These are phyloP conservation scores for Blastobasis adustella DNA, from an alignment of 2,888 invertebrate genomes.

Conservation along the genomic window DNA sequence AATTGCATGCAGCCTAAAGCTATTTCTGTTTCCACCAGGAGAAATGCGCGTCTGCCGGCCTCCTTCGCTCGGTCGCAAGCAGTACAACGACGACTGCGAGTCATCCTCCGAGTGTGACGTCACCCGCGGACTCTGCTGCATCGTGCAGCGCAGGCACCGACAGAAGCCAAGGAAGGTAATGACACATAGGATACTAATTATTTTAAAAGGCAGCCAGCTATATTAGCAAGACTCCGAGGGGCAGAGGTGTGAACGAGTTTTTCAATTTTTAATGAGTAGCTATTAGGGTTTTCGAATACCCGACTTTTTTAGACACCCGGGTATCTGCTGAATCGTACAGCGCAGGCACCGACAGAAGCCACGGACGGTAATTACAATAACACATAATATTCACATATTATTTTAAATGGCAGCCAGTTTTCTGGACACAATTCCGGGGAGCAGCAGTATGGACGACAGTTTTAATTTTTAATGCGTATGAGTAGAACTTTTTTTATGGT, in stretches of 20 bases:
- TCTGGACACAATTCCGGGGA: too few relatives aligned
- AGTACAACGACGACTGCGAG: constrained; percentile 88
- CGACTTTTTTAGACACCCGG: too few relatives aligned
- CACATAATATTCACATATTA: too few relatives aligned
- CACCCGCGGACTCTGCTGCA: constrained; percentile 89
- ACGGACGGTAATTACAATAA: constrained; percentile 87
- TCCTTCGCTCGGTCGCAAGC: constrained; percentile 84
- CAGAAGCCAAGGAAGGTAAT: constrained; percentile 87
- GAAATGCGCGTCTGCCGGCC: constrained; percentile 85
- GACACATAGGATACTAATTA: not conserved
- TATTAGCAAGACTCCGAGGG: too few relatives aligned
- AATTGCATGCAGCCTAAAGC: too few relatives aligned
- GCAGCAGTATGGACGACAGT: too few relatives aligned
- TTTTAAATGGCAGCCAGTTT: too few relatives aligned
- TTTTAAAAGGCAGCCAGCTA: not conserved
- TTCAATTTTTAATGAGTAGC: too few relatives aligned
- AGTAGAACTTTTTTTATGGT: too few relatives aligned
- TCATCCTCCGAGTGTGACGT: constrained; percentile 91
- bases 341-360: constrained; percentile 89
- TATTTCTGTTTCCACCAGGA: constrained; percentile 27
- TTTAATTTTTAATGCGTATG: too few relatives aligned
- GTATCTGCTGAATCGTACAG: constrained; percentile 91
- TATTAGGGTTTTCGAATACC: too few relatives aligned
- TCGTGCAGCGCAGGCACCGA: constrained; percentile 88
- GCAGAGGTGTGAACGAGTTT: too few relatives aligned